Evolutionary conservation across 2,888 invertebrate species (phyloP).

Genomic region (Lithophane ornitopus): DNA sequence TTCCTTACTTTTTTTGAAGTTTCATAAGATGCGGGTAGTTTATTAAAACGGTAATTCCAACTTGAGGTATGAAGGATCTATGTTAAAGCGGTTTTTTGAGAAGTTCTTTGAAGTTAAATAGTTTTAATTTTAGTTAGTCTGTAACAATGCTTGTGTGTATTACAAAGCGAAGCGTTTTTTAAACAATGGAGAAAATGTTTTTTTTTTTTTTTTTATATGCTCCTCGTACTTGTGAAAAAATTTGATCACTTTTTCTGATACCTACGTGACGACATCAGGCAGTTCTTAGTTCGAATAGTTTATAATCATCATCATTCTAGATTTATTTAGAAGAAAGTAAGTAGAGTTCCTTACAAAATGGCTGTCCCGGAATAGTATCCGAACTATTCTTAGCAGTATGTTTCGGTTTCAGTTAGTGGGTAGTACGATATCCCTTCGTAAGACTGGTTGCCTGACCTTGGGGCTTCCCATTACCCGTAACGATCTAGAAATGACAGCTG

Average conservation of each 20-base stretch:
- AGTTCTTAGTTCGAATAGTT: not conserved
- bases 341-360: too few species aligned
- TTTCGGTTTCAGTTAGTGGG: not conserved
- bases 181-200: not conserved
- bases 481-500: not conserved
- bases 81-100: slow-evolving; percentile 4
- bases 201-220: not conserved
- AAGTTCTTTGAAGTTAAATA: slow-evolving; percentile 3
- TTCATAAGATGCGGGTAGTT: slow-evolving; percentile 45
- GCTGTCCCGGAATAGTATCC: too few species aligned
- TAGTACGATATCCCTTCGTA: not conserved
- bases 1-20: slow-evolving; percentile 52
- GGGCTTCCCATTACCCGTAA: not conserved
- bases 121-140: not conserved
- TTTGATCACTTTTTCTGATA: too few species aligned
- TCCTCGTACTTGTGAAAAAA: too few species aligned
- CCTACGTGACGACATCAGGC: not conserved
- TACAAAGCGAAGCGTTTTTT: not conserved
- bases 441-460: not conserved
- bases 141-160: not conserved
- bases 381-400: too few species aligned
- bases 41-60: slow-evolving; percentile 48
- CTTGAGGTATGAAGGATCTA: slow-evolving; percentile 37
- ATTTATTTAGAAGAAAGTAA: not conserved
- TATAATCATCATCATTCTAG: too few species aligned